Evolutionary conservation across 2,888 invertebrate genomes (phyloP), one percentile per base, ranked within the genome.

Genomic region (Eristalinus aeneus): DNA sequence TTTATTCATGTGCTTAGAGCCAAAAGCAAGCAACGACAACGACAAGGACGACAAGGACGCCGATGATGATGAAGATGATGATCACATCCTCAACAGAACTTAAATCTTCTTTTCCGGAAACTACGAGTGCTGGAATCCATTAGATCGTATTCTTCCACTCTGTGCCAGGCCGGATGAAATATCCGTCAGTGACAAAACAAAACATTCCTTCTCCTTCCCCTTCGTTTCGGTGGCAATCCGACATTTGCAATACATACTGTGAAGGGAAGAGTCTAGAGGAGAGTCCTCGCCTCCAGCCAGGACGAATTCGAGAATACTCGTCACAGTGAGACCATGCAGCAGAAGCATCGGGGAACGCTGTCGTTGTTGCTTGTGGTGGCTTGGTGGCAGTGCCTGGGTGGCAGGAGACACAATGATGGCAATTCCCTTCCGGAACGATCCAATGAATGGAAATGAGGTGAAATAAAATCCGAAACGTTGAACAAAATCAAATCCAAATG

Each of bases 141-240:
- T 84, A 79, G 79, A 79, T 79, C 65, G 78, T 83, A 83, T 78
- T 74, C 69, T 60, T 63, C 64, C 74, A 53, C 69, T 74, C 58
- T n/a, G 77, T 68, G 77, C 36, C 53, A 83, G 78, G 61, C 71
- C 84, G 80, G 68, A 85, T 80, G 80, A 75, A 80, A 80, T 85
- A 85, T 85, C 54, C 80, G 76, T 85, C 75, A 85, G 79, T 84
- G 71, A 72, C 84, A 79, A 84, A 80, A 85, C 84, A 85, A 85
- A 85, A 80, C 80, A 80, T 27, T 27, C 27, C 27, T 61, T 64
- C 74, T 63, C 80, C 78, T 73, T 10, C 46, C 22, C 71, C 39
- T 54, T 54, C 73, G n/a, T 27, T 27, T 27, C 27, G 5, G 27
- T n/a, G n/a, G n/a, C 16, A 4, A 2, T 27, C 53, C 22, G 46